Evolutionary conservation across 1,140 invertebrate species (phyloP), one percentile per base, ranked within the genome.

Genomic region (Zaprionus gabonicus): DNA sequence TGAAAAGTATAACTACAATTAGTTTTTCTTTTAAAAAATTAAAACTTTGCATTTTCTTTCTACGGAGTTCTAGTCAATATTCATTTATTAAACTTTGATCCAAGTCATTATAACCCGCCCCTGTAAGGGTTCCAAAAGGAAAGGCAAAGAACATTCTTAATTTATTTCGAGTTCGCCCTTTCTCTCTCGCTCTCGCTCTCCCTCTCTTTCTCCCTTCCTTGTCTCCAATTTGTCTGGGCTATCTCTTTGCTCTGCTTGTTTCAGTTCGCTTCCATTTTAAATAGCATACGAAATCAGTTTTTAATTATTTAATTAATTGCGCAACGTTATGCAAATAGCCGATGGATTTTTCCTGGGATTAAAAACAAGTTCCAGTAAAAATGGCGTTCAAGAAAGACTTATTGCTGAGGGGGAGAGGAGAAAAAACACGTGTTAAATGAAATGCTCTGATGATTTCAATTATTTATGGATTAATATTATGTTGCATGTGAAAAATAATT

Each of bases 241-340:
- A 44, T 55, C 53, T 71, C 68, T 71, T 56, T 20, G 17, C 46
- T 25, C 20, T 51, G 20, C 20, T 20, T 3, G 12, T 71, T 68
- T 71, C 67, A 53, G 23, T 65, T 65, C 55, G 60, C 23, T 71
- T 70, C 58, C 55, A 41, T 63, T 58, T 69, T 56, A 66, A 57
- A 62, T 69, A 63, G 65, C 60, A 53, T 69, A 44, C 58, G 70
- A 77, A 83, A 83, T 78, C 82, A 77, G 81, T 78, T 83, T 80
- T 84, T 74, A 81, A 83, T 84, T 84, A 70, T 80, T 74, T 62
- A 77, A 78, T 84, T 73, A 80, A 84, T 84, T 80, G 77, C 77
- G 64, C 60, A 78, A 74, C 77, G 56, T 80, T 74, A 83, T 83
- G 73, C 58, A 83, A 83, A 83, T 77, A 63, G 15, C 49, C 12